Base-by-base conservation (phyloP, 2,888 invertebrate genomes). In the Eupithecia subfuscata region DNA sequence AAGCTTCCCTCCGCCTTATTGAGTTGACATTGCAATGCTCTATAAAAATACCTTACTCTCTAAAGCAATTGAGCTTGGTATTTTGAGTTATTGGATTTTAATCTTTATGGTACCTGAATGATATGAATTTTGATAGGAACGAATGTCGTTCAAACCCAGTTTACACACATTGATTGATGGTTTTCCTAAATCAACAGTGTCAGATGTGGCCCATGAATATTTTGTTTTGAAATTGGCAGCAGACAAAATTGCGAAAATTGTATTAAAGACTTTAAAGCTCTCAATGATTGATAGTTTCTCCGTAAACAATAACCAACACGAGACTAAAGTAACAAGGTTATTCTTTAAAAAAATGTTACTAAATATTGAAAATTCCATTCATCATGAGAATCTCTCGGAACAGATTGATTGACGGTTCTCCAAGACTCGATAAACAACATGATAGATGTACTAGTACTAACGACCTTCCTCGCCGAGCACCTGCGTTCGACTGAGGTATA, bases 41-140 rank as follows among this genome's bases (percentile, higher is more conserved):
- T 80, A 76, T 73, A 75, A 79, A 82, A 83, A 84, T 79, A 79
- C 81, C 71, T 77, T 74, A 82, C 87, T 87, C 87, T 87, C 87
- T 82, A 84, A 80, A 84, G 80, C 80, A 77, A 79, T 79, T 80
- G 75, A 82, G 70, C 67, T 74, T 63, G 74, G 45, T 74, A 68
- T 72, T 71, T 72, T 77, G 68, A 71, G 65, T 67, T 65, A 69
- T 70, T 74, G 63, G 63, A 45, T 65, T 40, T 68, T 64, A 64
- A 68, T 68, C 68, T 22, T n/a, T 68, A 68, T 22, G 12, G n/a
- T 68, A 37, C 25, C 25, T 60, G 60, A 25, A 25, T 60, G 25
- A 25, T 25, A 25, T 60, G 1, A 12, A 60, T 60, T 60, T 60
- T 25, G 25, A 60, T 25, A 14, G 25, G 60, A 25, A 25, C 22